phyloP scores from a whole-genome alignment of 2,797 vertebrate genomes.

The Numenius phaeopus region DNA sequence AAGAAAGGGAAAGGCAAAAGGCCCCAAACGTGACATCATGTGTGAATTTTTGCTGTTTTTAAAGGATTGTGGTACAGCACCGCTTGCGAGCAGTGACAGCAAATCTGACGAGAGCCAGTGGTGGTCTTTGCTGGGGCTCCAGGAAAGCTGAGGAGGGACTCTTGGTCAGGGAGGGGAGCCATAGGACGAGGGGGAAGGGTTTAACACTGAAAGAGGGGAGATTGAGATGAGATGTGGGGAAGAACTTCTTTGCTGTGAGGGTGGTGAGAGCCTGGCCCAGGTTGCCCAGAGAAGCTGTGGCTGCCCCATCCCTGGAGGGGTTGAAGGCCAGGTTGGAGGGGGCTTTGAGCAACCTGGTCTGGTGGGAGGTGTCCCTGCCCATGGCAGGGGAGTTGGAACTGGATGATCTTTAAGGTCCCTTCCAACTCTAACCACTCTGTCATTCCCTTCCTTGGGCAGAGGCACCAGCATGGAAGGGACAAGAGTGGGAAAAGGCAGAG shows the following conservation, averaged over 20 bases:
- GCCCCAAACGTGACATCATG: accelerated
- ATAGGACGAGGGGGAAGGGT: too few species aligned
- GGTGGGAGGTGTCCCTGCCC: not conserved
- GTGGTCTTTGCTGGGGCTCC: not conserved
- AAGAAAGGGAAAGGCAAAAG: not conserved
- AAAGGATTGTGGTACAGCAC: not conserved
- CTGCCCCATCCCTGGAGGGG: not conserved
- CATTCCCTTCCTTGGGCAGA: not conserved
- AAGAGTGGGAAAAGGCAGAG: accelerated
- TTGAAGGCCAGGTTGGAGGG: not conserved
- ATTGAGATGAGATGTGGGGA: too few species aligned
- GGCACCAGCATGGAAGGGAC: accelerated
- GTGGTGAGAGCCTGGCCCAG: not conserved
- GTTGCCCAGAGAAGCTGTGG: not conserved
- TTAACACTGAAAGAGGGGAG: too few species aligned
- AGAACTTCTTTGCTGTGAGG: not conserved
- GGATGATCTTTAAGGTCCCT: not conserved
- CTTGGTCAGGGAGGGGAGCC: too few species aligned
- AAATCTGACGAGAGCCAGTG: not conserved
- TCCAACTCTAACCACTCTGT: not conserved
- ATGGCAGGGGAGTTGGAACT: not conserved
- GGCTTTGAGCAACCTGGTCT: not conserved
- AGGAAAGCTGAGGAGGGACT: too few species aligned
- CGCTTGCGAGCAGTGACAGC: not conserved
- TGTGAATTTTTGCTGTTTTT: not conserved